phyloP scores from a whole-genome alignment of 2,797 vertebrate species.

The Falco biarmicus region DNA sequence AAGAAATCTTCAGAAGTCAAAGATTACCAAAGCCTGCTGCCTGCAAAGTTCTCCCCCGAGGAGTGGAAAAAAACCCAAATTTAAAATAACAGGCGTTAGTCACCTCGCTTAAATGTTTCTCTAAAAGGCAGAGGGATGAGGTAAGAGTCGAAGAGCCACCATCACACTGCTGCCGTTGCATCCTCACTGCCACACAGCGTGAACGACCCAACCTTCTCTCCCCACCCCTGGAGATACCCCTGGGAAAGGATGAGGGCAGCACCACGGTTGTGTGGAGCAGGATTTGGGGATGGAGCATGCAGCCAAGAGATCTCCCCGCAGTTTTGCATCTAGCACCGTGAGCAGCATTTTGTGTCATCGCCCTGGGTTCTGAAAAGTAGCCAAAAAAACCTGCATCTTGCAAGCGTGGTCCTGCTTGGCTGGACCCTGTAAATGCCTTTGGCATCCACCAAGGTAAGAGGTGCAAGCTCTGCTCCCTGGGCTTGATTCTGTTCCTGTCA shows the following conservation, averaged over 20 bases:
- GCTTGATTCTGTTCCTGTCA: background rate
- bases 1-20: background rate
- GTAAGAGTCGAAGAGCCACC: background rate
- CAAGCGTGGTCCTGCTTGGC: background rate
- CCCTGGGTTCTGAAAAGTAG: background rate
- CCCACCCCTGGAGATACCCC: background rate
- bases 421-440: no score
- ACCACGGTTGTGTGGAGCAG: fast-evolving
- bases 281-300: background rate
- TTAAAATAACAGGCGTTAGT: background rate
- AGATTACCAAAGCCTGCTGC: background rate
- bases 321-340: background rate
- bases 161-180: no score
- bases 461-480: background rate
- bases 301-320: background rate
- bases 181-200: background rate
- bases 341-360: background rate
- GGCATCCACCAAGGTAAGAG: background rate
- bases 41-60: background rate
- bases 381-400: fast-evolving
- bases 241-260: background rate
- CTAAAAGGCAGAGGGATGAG: background rate
- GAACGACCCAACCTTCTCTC: background rate
- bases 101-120: background rate
- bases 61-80: background rate